These are phyloP conservation scores for Clarias platycephalus DNA, from an alignment of 2,797 vertebrate genomes.

Conservation along the genomic window DNA sequence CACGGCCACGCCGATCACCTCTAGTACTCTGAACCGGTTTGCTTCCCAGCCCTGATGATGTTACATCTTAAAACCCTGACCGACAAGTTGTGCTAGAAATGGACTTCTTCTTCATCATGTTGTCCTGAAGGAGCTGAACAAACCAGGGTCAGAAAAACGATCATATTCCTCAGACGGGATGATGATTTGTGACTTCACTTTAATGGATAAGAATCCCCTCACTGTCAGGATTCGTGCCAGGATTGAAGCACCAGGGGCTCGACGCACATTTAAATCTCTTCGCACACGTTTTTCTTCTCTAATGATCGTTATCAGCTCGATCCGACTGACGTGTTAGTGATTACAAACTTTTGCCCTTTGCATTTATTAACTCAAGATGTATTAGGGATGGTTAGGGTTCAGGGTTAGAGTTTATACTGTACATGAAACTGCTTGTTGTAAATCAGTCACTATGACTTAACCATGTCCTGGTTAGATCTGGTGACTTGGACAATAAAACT, in stretches of 20 bases:
- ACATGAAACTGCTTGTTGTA: not conserved
- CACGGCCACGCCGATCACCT: not conserved
- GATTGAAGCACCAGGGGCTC: not conserved
- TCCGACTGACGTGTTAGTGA: not conserved
- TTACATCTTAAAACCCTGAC: not conserved
- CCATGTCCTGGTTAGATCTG: not conserved
- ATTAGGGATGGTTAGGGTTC: not conserved
- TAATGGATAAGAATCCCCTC: not conserved
- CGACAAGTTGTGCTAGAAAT: not conserved
- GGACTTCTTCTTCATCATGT: not conserved
- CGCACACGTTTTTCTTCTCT: not conserved
- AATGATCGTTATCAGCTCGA: not conserved
- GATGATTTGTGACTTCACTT: no score
- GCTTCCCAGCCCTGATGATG: not conserved
- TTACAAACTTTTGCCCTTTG: not conserved
- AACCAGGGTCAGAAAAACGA: not conserved
- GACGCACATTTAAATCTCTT: not conserved
- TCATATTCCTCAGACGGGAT: not conserved
- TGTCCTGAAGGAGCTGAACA: not conserved
- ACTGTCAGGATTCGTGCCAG: not conserved
- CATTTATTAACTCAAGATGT: not conserved
- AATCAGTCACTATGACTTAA: not conserved
- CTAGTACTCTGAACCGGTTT: not conserved
- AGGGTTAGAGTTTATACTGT: not conserved
- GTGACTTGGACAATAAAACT: not conserved